Evolutionary conservation across 2,797 vertebrate species (phyloP).

Genomic region (Rallus crepitans): DNA sequence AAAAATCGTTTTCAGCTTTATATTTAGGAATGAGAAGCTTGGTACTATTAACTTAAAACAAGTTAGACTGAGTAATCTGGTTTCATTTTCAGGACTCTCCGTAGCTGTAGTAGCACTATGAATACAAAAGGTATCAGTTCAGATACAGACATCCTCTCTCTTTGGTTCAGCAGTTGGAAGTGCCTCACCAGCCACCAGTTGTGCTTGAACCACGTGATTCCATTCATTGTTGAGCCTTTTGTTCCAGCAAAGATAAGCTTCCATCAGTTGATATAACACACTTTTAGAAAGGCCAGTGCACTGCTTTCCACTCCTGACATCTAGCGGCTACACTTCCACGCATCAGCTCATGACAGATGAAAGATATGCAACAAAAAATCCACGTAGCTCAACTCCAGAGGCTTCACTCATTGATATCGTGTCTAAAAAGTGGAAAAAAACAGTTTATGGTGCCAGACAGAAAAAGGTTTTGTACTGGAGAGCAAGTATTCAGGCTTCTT

Average conservation of each 20-base stretch:
- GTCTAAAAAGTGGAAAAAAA: background rate
- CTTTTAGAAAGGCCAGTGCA: background rate
- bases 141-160: background rate
- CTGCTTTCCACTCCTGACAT: slow-evolving; percentile 66
- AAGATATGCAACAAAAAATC: background rate
- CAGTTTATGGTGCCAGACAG: background rate
- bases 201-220: accelerated
- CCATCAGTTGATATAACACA: background rate
- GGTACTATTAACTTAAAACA: background rate
- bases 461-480: background rate
- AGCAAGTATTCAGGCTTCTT: background rate
- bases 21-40: background rate
- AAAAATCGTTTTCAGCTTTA: background rate
- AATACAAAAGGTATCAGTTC: background rate
- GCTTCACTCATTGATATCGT: background rate
- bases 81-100: background rate
- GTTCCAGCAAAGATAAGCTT: background rate
- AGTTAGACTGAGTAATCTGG: background rate
- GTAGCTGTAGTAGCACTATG: background rate
- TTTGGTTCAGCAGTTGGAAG: background rate
- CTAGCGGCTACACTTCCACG: slow-evolving; percentile 49
- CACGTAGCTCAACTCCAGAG: background rate
- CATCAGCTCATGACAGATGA: background rate
- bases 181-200: background rate
- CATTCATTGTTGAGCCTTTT: background rate